phyloP scores from a whole-genome alignment of 2,797 vertebrate genomes.

The Chaenodraco wilsoni region DNA sequence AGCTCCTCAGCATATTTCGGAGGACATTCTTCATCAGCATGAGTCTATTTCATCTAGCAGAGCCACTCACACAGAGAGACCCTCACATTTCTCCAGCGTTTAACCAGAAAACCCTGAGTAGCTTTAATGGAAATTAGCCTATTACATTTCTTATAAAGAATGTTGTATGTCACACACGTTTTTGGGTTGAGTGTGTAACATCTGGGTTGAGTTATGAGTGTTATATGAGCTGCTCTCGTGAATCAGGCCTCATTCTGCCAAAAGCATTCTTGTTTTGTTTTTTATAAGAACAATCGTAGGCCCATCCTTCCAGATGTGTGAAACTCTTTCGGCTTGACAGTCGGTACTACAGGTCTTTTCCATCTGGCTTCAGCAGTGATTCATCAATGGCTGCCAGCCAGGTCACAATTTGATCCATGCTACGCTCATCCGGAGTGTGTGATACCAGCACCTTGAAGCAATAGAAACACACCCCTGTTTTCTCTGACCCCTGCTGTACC shows the following conservation, averaged over 20 bases:
- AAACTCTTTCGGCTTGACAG: slow-evolving; percentile 20
- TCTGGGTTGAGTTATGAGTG: slow-evolving; percentile 30
- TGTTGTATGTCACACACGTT: background rate
- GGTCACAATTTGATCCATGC: slow-evolving; percentile 42
- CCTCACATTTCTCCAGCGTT: slow-evolving; percentile 47
- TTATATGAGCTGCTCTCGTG: slow-evolving; percentile 48
- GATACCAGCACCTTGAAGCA: slow-evolving; percentile 28
- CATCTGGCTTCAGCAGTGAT: slow-evolving; percentile 32
- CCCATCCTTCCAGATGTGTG: slow-evolving; percentile 44
- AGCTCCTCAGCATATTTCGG: slow-evolving; percentile 61
- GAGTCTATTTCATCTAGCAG: slow-evolving; percentile 68
- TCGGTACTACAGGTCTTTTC: slow-evolving; percentile 27
- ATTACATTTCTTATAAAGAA: slow-evolving; percentile 26
- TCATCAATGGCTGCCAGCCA: slow-evolving; percentile 21
- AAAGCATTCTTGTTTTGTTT: slow-evolving; percentile 30
- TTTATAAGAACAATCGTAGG: slow-evolving; percentile 19
- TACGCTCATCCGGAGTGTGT: slow-evolving; percentile 9
- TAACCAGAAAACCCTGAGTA: slow-evolving; percentile 31
- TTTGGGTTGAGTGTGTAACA: slow-evolving; percentile 32
- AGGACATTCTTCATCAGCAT: slow-evolving; percentile 66
- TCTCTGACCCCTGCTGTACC: slow-evolving; percentile 28
- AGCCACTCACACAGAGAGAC: slow-evolving; percentile 59
- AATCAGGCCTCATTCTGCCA: slow-evolving; percentile 44
- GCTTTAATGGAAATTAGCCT: slow-evolving; percentile 21
- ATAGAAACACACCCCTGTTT: slow-evolving; percentile 20